Evolutionary conservation across 2,113 vertebrate genomes (phyloP), one percentile per base, ranked within the genome.

Genomic region (Pao palembangensis): DNA sequence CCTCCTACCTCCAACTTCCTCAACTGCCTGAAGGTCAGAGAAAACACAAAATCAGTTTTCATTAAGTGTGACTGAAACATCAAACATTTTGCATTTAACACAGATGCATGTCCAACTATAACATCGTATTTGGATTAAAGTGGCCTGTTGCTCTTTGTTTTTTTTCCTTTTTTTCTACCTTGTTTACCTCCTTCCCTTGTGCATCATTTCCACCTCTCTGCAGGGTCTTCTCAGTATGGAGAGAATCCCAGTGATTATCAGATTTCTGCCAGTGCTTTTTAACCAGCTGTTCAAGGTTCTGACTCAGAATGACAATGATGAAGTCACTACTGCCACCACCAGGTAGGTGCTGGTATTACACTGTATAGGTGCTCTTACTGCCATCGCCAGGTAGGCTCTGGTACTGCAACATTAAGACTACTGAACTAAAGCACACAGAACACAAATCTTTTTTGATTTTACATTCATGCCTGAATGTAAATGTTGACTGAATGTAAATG

Each of bases 211-310:
- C 73, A 23, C 38, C 19, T 21, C 43, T 67, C 52, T 57, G 49
- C 86, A 99, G 97, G 95, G 95, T 79, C 92, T 99, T 62, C 68
- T 97, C 80, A 95, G 91, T 62, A 96, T 99, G 73, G 96, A 98
- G 89, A 95, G 90, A 88, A 95, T 97, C 85, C 93, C 94, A 48
- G 93, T 96, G 20, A 94, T 98, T 71, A 91, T 98, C 80, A 91
- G 92, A 75, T 98, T 98, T 85, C 93, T 99, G 73, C 97, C 97
- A n/a, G 75, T 98, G 58, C 93, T 98, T 71, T 90, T 99, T 78
- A 98, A 99, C 90, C 96, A 98, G 20, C 94, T 99, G 51, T 94
- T 99, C 82, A 91, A 93, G 90, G 93, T 97, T 78, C 90, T 99
- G 62, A 93, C 94, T 55, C 91, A 96, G 81, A 96, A 93, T 61